These are phyloP conservation scores for Axea sp. DNA, from an alignment of 2,888 invertebrate genomes.

Conservation along the genomic window DNA sequence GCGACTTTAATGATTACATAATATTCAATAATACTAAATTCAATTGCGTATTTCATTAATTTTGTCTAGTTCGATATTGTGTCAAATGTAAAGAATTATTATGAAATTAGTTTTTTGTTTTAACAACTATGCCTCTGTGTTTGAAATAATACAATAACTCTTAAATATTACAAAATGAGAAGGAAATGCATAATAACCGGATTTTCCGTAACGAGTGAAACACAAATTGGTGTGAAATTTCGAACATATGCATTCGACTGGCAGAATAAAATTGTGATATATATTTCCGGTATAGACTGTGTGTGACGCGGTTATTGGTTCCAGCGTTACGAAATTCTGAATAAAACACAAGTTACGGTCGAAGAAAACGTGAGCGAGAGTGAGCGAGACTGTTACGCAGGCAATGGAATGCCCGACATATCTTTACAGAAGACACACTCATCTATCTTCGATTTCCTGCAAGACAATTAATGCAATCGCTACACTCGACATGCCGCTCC, in stretches of 20 bases:
- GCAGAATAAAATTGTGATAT: conserved; percentile 28
- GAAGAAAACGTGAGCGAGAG: conserved; percentile 16
- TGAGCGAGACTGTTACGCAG: background rate
- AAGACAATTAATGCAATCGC: background rate
- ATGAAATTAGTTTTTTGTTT: too few relatives aligned
- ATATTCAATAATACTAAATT: too few relatives aligned
- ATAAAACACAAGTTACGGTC: conserved; percentile 23
- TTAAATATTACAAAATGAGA: conserved; percentile 7
- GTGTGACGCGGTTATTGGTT: conserved; percentile 8
- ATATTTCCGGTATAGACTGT: conserved; percentile 41
- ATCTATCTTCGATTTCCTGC: too few relatives aligned
- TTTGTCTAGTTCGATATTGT: too few relatives aligned
- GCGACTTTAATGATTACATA: too few relatives aligned
- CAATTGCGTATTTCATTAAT: too few relatives aligned
- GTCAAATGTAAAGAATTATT: too few relatives aligned
- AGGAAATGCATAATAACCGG: conserved; percentile 14
- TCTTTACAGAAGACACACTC: too few relatives aligned
- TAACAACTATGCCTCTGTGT: too few relatives aligned
- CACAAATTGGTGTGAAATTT: conserved; percentile 30
- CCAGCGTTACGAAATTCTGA: conserved; percentile 26
- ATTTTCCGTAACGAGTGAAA: conserved; percentile 25
- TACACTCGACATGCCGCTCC: too few relatives aligned
- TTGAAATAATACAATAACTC: too few relatives aligned
- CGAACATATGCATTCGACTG: background rate
- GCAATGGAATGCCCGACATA: too few relatives aligned